phyloP scores from a whole-genome alignment of 2,888 invertebrate genomes.

The Stegophylla sp. region DNA sequence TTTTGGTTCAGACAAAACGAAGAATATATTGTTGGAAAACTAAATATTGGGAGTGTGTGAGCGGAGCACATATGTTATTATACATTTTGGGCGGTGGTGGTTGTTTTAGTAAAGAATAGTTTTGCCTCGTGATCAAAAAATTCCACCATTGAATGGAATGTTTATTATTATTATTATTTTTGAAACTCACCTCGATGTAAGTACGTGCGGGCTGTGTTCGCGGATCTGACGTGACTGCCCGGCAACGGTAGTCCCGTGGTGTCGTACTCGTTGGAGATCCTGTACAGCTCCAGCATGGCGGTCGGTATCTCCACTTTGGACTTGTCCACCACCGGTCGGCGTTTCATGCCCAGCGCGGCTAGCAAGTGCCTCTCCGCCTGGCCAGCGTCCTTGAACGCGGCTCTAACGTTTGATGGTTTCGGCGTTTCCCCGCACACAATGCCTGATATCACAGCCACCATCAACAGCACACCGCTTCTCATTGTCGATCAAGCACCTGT shows the following conservation, averaged over 20 bases:
- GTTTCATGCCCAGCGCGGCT: conserved; percentile 70
- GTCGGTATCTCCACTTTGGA: conserved; percentile 63
- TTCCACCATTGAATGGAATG: too few species aligned
- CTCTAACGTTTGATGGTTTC: conserved; percentile 63
- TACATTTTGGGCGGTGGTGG: too few species aligned
- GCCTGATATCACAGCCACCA: conserved; percentile 64
- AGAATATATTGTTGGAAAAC: too few species aligned
- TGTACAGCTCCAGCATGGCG: conserved; percentile 67
- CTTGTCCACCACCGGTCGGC: conserved; percentile 67
- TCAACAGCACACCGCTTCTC: conserved; percentile 64
- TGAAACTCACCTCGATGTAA: conserved; percentile 75
- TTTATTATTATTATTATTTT: too few species aligned
- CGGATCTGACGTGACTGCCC: conserved; percentile 75
- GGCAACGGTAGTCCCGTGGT: conserved; percentile 73
- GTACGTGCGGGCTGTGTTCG: conserved; percentile 86
- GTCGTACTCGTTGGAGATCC: conserved; percentile 73
- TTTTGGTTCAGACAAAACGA: too few species aligned
- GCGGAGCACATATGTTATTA: too few species aligned
- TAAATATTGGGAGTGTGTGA: too few species aligned
- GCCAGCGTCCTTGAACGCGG: conserved; percentile 64
- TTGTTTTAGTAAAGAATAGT: too few species aligned
- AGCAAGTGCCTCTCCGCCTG: conserved; percentile 71
- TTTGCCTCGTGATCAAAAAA: too few species aligned
- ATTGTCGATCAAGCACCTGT: conserved; percentile 65
- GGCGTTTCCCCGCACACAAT: conserved; percentile 61